These are phyloP conservation scores for Tipula vernalis DNA, from an alignment of 2,888 invertebrate species.

Conservation along the genomic window DNA sequence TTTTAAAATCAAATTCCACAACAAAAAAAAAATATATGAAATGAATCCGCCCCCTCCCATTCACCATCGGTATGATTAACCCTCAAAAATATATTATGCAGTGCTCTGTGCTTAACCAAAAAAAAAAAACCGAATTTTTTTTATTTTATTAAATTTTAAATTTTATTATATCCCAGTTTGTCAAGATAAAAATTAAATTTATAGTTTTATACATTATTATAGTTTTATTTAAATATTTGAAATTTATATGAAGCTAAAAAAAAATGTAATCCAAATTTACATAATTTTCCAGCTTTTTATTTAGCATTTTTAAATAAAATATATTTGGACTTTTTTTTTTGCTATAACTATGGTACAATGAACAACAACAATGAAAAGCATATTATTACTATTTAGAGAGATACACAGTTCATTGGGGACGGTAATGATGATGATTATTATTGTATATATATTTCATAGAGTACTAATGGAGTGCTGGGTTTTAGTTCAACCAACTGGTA, in stretches of 20 bases:
- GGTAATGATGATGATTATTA: background rate
- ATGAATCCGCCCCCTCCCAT: background rate
- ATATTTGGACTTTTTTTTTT: background rate
- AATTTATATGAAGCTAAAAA: background rate
- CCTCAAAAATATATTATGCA: background rate
- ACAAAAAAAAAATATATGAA: no score
- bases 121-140: background rate
- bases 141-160: background rate
- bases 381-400: background rate
- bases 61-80: background rate
- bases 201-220: slow-evolving; percentile 4
- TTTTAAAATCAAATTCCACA: no score
- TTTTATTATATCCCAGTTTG: background rate
- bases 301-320: background rate
- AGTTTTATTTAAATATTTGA: background rate
- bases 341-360: background rate
- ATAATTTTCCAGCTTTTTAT: background rate
- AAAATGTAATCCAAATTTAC: slow-evolving; percentile 4
- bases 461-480: background rate
- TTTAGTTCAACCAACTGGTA: background rate
- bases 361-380: no score
- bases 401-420: background rate
- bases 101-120: background rate
- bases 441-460: background rate
- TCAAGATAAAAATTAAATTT: background rate